Evolutionary conservation across 2,888 invertebrate species (phyloP), one percentile per base, ranked within the genome.

Genomic region (Rhopalosiphum nymphaeae): DNA sequence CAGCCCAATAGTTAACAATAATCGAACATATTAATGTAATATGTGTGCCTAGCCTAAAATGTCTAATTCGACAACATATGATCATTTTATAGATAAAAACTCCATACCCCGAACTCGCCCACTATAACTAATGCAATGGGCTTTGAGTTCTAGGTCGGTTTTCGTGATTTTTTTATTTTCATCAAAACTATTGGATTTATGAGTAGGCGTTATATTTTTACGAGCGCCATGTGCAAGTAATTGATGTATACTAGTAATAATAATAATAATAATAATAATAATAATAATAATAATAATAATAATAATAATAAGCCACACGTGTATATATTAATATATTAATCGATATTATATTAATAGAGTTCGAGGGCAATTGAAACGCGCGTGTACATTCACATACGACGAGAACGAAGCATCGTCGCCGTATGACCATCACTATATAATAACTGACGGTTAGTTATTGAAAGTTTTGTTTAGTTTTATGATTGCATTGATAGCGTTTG

Each of bases 171-270:
- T 36, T 29, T n/a, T 78, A 78, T 46, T 16, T 13, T 26, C 42
- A 7, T 56, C 29, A 44, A 57, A 57, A 57, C 42, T 29, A 56
- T 29, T 11, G 29, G 29, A 61, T 89, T 89, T 89, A 57, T 57
- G 57, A 89, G 89, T 57, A 61, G 29, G 57, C 42, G 44, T 89
- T 89, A 57, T 57, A 46, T 16, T 89, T 89, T 57, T 57, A 89
- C 44, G 89, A 89, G 16, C 44, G 57, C 89, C 89, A 89, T 57
- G 57, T 89, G 44, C 89, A 36, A n/a, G 42, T 3, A 21, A 36
- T 78, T 21, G 78, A 78, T 85, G 85, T 85, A 85, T 44, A 85
- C 44, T 44, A 86, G 16, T 46, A 36, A 36, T 86, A 85, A 44
- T 85, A 85, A 16, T n/a, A 29, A n/a, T 67, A 67, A 67, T 44